Evolutionary conservation across 2,888 invertebrate species (phyloP).

Genomic region (Synanthedon myopaeformis): DNA sequence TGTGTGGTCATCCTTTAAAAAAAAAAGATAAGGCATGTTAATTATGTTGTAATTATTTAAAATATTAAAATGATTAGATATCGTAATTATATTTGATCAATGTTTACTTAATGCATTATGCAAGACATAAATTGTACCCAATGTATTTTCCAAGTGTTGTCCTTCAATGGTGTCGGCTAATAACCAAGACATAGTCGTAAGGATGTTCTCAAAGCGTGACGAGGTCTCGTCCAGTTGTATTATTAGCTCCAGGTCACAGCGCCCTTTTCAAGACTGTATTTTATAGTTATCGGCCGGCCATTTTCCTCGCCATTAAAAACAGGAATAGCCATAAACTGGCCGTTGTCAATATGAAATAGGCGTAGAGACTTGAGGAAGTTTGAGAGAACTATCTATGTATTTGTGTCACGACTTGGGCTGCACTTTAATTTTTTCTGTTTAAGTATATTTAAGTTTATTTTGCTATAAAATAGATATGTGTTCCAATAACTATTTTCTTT

Average conservation of each 20-base stretch:
- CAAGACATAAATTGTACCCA: background rate
- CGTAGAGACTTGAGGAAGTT: too few species aligned
- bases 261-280: constrained; percentile 40
- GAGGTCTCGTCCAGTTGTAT: constrained; percentile 28
- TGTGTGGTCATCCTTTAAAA: too few species aligned
- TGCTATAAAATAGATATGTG: too few species aligned
- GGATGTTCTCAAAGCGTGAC: constrained; percentile 57
- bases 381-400: too few species aligned
- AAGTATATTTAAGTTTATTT: too few species aligned
- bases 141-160: constrained; percentile 3
- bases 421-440: too few species aligned
- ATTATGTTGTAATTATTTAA: too few species aligned
- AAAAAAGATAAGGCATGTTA: too few species aligned
- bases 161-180: constrained; percentile 35
- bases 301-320: background rate
- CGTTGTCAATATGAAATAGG: too few species aligned
- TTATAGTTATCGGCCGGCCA: constrained; percentile 33
- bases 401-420: too few species aligned
- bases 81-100: background rate
- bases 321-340: background rate
- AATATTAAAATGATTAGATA: too few species aligned
- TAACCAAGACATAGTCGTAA: constrained; percentile 40
- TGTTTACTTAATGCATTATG: background rate
- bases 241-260: constrained; percentile 20
- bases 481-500: too few species aligned